Evolutionary conservation across 2,797 vertebrate genomes (phyloP).

Genomic region (Sarcophilus harrisii): DNA sequence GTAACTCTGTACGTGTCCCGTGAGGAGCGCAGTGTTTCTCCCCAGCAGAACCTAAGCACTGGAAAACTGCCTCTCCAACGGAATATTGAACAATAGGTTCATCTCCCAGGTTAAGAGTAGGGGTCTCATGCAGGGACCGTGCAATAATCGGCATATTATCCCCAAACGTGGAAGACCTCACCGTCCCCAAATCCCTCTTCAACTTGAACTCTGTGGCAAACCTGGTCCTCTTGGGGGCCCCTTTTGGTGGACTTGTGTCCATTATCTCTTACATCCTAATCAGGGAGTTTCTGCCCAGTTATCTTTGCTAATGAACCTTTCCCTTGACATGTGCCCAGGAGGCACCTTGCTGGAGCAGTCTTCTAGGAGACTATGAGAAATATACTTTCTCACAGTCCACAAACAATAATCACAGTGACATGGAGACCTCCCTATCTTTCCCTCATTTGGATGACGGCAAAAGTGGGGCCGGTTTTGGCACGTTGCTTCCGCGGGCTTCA

Average conservation of each 20-base stretch:
- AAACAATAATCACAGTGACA: neutral
- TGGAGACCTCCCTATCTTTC: neutral
- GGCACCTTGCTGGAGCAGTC: neutral
- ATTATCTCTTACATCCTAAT: neutral
- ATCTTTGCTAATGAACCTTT: neutral
- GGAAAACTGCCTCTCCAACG: neutral
- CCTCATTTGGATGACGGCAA: neutral
- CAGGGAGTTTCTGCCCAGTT: neutral
- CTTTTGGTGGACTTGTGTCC: neutral
- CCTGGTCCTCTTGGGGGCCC: neutral
- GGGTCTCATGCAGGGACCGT: neutral
- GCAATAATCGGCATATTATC: neutral
- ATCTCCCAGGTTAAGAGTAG: neutral
- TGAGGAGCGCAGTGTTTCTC: neutral
- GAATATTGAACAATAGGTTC: neutral
- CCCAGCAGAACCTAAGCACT: neutral
- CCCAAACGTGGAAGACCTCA: neutral
- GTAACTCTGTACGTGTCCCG: neutral
- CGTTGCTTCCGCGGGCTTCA: neutral
- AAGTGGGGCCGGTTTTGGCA: neutral
- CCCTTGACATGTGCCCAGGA: neutral
- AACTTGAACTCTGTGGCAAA: neutral
- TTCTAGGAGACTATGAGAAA: neutral
- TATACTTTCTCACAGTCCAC: neutral
- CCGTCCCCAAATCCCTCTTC: neutral